phyloP scores from a whole-genome alignment of 1,140 invertebrate species.

The Diplogasteroides magnus region DNA sequence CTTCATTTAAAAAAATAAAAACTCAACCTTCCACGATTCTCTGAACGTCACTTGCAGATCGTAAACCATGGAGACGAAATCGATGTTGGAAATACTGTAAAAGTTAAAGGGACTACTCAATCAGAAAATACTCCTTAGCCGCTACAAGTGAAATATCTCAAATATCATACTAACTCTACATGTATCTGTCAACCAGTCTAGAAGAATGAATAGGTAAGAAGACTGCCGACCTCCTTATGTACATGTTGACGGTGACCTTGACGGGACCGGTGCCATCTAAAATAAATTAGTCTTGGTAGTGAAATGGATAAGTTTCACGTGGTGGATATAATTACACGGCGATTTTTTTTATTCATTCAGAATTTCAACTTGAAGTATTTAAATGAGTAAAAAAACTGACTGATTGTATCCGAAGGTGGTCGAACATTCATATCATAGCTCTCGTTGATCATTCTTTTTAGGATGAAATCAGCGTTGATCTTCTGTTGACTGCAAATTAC shows the following conservation, averaged over 20 bases:
- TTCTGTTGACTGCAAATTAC: too few species aligned
- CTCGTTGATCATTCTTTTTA: not conserved
- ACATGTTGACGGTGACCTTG: not conserved
- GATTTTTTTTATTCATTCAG: too few species aligned
- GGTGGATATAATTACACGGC: too few species aligned
- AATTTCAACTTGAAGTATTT: too few species aligned
- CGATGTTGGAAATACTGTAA: not conserved
- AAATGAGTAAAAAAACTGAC: too few species aligned
- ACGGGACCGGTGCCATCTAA: not conserved
- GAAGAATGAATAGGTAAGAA: not conserved
- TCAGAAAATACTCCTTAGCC: too few species aligned
- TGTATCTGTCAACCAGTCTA: too few species aligned
- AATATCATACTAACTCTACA: too few species aligned
- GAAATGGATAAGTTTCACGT: too few species aligned
- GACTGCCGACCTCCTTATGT: not conserved
- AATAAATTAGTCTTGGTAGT: too few species aligned
- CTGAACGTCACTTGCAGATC: constrained; percentile 11
- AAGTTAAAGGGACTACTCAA: too few species aligned
- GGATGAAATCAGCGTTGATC: not conserved
- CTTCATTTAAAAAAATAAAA: not conserved
- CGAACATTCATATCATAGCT: not conserved
- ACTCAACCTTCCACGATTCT: not conserved
- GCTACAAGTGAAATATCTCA: too few species aligned
- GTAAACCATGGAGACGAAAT: constrained; percentile 10
- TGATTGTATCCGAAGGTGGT: not conserved